Conservation (phyloP, 2,797 vertebrate genomes). For the Somateria mollissima region DNA sequence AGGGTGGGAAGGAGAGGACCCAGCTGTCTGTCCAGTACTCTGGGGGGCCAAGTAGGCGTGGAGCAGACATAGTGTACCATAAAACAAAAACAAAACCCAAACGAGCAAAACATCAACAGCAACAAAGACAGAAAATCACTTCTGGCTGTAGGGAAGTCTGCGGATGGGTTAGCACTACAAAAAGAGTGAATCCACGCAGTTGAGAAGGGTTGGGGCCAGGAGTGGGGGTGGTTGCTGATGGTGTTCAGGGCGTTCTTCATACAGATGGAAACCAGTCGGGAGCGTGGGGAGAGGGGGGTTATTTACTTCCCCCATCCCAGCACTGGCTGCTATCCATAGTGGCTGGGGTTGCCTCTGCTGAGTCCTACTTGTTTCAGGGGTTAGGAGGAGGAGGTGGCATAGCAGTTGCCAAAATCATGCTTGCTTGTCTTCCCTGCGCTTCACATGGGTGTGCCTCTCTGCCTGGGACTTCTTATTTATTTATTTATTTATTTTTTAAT, state of each 20-base stretch:
- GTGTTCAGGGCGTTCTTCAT: neutral
- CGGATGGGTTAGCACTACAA: neutral
- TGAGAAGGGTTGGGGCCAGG: neutral
- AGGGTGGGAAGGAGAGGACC: neutral
- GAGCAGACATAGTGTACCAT: neutral
- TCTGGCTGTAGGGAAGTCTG: neutral
- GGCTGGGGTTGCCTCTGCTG: neutral
- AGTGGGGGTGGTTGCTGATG: neutral
- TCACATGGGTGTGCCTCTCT: neutral
- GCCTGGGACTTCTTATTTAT: neutral
- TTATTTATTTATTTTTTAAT: neutral
- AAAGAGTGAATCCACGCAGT: neutral
- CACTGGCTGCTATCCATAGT: neutral
- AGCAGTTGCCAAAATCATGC: neutral
- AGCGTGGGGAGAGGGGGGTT: neutral
- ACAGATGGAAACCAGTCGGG: neutral
- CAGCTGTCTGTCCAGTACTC: neutral
- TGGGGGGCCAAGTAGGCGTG: rapidly evolving
- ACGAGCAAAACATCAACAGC: neutral
- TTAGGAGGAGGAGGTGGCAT: neutral
- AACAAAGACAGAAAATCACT: neutral
- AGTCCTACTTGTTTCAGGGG: neutral
- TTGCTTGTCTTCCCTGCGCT: neutral
- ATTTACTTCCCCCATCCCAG: neutral
- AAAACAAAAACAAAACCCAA: neutral